Conservation (phyloP, 1,140 invertebrate species). For the Calephelis virginiensis region DNA sequence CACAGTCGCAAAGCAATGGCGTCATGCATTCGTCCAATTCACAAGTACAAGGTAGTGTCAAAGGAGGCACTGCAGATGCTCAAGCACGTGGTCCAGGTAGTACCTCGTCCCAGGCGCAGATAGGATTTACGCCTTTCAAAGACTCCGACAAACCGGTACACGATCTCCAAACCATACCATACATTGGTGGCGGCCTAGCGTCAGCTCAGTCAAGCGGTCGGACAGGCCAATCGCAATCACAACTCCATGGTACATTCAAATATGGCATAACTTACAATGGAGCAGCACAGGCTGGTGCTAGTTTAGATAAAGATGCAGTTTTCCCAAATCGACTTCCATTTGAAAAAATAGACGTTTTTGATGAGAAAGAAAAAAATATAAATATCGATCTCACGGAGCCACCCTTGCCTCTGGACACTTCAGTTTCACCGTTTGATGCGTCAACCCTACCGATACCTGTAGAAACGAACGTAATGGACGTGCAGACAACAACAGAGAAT, state of each 20-base stretch:
- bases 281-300: conserved; percentile 88
- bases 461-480: conserved; percentile 23
- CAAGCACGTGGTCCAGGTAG: conserved; percentile 90
- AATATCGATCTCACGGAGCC: conserved; percentile 60
- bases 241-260: conserved; percentile 86
- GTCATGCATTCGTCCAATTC: conserved; percentile 86
- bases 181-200: conserved; percentile 86
- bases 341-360: conserved; percentile 69
- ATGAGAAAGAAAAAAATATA: conserved; percentile 67
- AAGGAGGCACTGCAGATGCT: conserved; percentile 89
- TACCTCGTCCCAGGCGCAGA: conserved; percentile 91
- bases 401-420: conserved; percentile 47
- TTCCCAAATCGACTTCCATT: conserved; percentile 61
- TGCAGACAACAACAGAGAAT: conserved; percentile 31
- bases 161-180: conserved; percentile 76
- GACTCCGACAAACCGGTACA: conserved; percentile 73
- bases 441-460: conserved; percentile 23
- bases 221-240: conserved; percentile 88
- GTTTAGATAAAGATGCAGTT: conserved; percentile 78
- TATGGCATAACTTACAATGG: conserved; percentile 90
- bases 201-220: conserved; percentile 86
- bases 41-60: conserved; percentile 87
- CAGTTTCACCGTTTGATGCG: conserved; percentile 27
- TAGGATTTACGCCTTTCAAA: conserved; percentile 88
- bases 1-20: conserved; percentile 86